Evolutionary conservation across 2,113 vertebrate genomes (phyloP).

Genomic region (Nipponia nippon): DNA sequence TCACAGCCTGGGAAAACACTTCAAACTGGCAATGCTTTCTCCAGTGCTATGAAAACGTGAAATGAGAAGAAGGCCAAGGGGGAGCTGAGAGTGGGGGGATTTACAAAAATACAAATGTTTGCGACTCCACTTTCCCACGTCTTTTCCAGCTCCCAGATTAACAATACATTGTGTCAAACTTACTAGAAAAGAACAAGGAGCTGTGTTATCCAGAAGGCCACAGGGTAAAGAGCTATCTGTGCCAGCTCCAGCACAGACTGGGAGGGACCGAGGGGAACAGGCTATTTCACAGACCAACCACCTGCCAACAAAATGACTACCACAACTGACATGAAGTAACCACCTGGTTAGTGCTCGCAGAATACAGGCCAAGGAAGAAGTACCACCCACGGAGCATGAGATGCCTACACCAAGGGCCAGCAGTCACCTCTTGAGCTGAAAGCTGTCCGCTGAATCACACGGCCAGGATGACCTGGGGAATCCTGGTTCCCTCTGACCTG

Average conservation of each 20-base stretch:
- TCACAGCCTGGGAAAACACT: neutral
- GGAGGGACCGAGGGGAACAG: rapidly evolving
- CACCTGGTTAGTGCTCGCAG: too few relatives aligned
- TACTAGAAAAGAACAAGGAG: neutral
- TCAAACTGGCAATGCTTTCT: neutral
- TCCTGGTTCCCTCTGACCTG: rapidly evolving
- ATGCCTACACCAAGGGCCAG: neutral
- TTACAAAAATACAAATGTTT: neutral
- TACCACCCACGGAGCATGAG: neutral
- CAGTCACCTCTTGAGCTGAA: neutral
- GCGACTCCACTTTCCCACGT: neutral
- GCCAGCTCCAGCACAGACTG: neutral
- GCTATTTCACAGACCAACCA: neutral
- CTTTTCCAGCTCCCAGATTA: neutral
- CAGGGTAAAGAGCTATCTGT: neutral
- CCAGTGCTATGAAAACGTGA: rapidly evolving
- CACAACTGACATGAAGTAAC: neutral
- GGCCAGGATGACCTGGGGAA: neutral
- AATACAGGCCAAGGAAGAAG: neutral
- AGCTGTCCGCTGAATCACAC: neutral
- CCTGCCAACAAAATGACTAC: neutral
- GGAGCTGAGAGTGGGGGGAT: rapidly evolving
- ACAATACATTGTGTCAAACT: neutral
- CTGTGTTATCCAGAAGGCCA: neutral
- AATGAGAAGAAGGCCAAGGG: neutral